Conservation (phyloP, 2,888 invertebrate genomes). For the Neocrepidodera transversa region DNA sequence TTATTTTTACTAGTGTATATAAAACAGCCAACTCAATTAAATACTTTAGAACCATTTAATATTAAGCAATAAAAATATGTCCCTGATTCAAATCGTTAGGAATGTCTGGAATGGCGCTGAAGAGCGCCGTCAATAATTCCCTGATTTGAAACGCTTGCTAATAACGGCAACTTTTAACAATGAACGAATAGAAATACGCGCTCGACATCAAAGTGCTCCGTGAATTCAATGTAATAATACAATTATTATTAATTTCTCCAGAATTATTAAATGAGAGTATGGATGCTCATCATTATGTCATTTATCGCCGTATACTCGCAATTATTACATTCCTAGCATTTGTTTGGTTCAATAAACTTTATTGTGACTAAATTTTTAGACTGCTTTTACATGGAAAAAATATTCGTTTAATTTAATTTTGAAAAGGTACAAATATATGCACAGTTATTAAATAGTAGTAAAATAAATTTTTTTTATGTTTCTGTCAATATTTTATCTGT, state of each 20-base stretch:
- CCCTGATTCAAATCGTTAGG: constrained; percentile 31
- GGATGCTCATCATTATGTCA: constrained; percentile 52
- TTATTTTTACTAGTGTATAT: too few species aligned
- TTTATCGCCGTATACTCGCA: constrained; percentile 51
- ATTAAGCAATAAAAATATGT: constrained; percentile 17
- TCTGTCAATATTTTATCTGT: too few species aligned
- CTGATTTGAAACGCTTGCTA: constrained; percentile 42
- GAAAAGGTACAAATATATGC: too few species aligned
- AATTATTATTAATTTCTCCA: constrained; percentile 60
- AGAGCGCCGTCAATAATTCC: constrained; percentile 33
- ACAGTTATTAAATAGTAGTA: too few species aligned
- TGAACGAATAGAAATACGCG: constrained; percentile 55
- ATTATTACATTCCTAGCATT: constrained; percentile 55
- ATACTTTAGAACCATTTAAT: constrained; percentile 23
- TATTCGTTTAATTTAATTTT: too few species aligned
- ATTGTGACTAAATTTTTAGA: constrained; percentile 34
- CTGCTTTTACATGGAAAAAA: neutral
- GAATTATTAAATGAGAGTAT: constrained; percentile 58
- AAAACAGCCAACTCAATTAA: constrained; percentile 18
- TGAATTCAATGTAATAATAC: constrained; percentile 58
- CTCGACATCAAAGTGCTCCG: constrained; percentile 58
- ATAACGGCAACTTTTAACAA: constrained; percentile 56
- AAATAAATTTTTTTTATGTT: too few species aligned
- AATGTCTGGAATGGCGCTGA: constrained; percentile 38
- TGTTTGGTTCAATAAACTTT: constrained; percentile 46